A percentile compares a stretch with the other conserved stretches of the same genome.
phyloP scores from a whole-genome alignment of 2,888 invertebrate species.

The Hypolimnas misippus region DNA sequence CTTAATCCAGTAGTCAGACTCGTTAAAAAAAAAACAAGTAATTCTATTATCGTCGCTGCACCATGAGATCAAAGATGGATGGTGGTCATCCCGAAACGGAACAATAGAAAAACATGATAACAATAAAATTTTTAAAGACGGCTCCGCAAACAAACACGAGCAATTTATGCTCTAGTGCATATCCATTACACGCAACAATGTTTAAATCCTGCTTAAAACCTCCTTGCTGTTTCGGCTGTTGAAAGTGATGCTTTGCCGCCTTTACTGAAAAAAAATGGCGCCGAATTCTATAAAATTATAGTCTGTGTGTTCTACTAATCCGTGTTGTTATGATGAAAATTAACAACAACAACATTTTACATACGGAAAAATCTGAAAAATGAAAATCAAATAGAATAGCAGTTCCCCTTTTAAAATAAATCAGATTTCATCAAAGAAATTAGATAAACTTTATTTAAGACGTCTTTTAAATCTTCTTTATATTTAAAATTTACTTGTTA shows the following conservation, averaged over 20 bases:
- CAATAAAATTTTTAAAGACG: conserved; percentile 53
- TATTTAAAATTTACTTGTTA: too few species aligned
- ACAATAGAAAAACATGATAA: conserved; percentile 28
- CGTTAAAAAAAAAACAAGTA: conserved; percentile 21
- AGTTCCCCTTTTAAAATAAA: too few species aligned
- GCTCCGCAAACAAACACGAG: conserved; percentile 61
- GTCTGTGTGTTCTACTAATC: not conserved
- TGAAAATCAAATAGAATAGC: too few species aligned
- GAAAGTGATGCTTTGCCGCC: conserved; percentile 44
- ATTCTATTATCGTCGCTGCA: conserved; percentile 10
- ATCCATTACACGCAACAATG: conserved; percentile 71
- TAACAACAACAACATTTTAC: too few species aligned
- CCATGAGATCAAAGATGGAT: conserved; percentile 24
- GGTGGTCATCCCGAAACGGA: conserved; percentile 33
- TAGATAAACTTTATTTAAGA: too few species aligned
- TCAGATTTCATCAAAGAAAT: too few species aligned
- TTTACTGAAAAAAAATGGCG: conserved; percentile 39
- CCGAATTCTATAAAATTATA: conserved; percentile 30
- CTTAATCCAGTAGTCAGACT: conserved; percentile 24
- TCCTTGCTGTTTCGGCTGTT: conserved; percentile 53
- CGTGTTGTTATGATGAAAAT: not conserved
- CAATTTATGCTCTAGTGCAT: conserved; percentile 79
- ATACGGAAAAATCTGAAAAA: too few species aligned
- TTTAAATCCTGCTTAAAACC: conserved; percentile 63
- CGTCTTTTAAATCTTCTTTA: too few species aligned